Conservation (phyloP, 2,113 vertebrate genomes). For the Tachuris rubrigastra region DNA sequence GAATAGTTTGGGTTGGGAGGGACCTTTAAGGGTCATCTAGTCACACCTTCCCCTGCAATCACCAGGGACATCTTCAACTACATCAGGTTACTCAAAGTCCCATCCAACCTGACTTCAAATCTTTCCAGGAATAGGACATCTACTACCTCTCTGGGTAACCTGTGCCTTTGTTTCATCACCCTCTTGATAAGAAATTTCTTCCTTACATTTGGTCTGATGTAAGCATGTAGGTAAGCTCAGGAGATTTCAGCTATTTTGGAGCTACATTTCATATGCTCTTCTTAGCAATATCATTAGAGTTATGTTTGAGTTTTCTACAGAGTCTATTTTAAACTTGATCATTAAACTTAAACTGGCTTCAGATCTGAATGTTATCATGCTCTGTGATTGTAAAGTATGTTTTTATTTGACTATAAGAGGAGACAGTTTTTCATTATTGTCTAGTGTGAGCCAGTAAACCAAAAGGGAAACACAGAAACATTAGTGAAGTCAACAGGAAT, state of each 20-base stretch:
- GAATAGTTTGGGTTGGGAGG: not conserved
- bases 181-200: not conserved
- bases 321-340: not conserved
- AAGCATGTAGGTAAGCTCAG: not conserved
- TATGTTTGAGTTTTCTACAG: not conserved
- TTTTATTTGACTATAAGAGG: not conserved
- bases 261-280: not conserved
- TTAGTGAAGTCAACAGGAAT: not conserved
- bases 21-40: not conserved
- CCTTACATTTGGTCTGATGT: not conserved
- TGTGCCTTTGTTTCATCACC: not conserved
- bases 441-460: not conserved
- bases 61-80: not conserved
- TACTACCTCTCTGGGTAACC: not conserved
- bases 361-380: not conserved
- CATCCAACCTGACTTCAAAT: not conserved
- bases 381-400: not conserved
- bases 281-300: not conserved
- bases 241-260: not conserved
- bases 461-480: not conserved
- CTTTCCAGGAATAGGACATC: not conserved
- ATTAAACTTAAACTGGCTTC: not conserved
- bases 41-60: not conserved
- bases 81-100: not conserved
- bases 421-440: not conserved